Evolutionary conservation across 2,888 invertebrate genomes (phyloP).

Genomic region (Rhamnusium bicolor): DNA sequence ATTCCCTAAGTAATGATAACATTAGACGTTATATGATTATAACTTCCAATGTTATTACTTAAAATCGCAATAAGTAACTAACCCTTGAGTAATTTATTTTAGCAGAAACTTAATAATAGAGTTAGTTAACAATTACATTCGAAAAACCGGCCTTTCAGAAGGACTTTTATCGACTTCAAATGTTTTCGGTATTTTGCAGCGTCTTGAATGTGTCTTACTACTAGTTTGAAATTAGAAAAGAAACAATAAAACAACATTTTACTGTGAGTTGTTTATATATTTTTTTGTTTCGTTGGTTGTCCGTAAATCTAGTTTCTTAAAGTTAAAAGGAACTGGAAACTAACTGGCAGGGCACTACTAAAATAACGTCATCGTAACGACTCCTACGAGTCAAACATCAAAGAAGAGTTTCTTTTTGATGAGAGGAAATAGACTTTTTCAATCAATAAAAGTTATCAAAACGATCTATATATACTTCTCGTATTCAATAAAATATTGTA

Average conservation of each 20-base stretch:
- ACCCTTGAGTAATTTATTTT: not conserved
- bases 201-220: not conserved
- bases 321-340: slow-evolving; percentile 48
- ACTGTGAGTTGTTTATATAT: slow-evolving; percentile 25
- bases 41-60: no score
- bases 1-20: no score
- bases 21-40: no score
- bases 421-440: slow-evolving; percentile 65
- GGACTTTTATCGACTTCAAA: not conserved
- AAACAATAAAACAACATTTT: slow-evolving; percentile 18
- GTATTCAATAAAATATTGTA: slow-evolving; percentile 6
- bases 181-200: not conserved
- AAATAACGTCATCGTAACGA: slow-evolving; percentile 59
- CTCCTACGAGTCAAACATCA: slow-evolving; percentile 59
- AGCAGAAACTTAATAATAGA: not conserved
- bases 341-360: slow-evolving; percentile 44
- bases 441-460: slow-evolving; percentile 61
- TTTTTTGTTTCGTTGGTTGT: slow-evolving; percentile 27
- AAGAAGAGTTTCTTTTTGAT: slow-evolving; percentile 59
- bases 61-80: not conserved
- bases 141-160: not conserved
- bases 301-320: slow-evolving; percentile 40
- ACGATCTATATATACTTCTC: slow-evolving; percentile 6
- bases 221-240: not conserved
- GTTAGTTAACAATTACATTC: not conserved